Conservation (phyloP, 2,888 invertebrate genomes). For the Cryptocheilus praepositus region DNA sequence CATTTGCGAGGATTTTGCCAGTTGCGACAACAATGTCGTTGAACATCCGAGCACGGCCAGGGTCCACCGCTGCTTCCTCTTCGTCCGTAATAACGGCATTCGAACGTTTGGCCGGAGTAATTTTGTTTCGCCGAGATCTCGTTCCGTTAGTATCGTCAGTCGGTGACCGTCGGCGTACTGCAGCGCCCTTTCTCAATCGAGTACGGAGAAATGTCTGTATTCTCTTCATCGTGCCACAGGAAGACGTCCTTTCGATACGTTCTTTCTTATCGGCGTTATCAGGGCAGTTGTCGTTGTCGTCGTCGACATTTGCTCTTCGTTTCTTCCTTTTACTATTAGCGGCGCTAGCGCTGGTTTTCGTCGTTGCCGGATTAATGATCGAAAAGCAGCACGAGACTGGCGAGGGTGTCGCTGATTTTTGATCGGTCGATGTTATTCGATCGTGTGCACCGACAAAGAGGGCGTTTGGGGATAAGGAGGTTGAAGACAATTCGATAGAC, state of each 20-base stretch:
- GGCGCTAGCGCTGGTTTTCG: conserved; percentile 12
- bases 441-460: neutral
- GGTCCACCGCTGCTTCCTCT: neutral
- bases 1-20: neutral
- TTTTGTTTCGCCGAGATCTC: conserved; percentile 42
- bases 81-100: neutral
- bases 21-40: neutral
- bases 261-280: neutral
- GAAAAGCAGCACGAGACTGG: conserved; percentile 72
- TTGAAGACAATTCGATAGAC: conserved; percentile 66
- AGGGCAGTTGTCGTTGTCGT: too few relatives aligned
- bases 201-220: conserved; percentile 67
- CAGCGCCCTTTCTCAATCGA: conserved; percentile 60
- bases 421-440: conserved; percentile 38
- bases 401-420: conserved; percentile 69
- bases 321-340: neutral
- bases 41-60: neutral
- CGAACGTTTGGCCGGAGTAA: conserved; percentile 45
- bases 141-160: conserved; percentile 44
- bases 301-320: neutral
- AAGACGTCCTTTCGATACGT: conserved; percentile 24
- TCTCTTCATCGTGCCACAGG: conserved; percentile 65
- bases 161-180: conserved; percentile 49
- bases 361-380: conserved; percentile 55
- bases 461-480: conserved; percentile 32